These are phyloP conservation scores for Cylas formicarius DNA, from an alignment of 1,140 invertebrate genomes.

Conservation along the genomic window DNA sequence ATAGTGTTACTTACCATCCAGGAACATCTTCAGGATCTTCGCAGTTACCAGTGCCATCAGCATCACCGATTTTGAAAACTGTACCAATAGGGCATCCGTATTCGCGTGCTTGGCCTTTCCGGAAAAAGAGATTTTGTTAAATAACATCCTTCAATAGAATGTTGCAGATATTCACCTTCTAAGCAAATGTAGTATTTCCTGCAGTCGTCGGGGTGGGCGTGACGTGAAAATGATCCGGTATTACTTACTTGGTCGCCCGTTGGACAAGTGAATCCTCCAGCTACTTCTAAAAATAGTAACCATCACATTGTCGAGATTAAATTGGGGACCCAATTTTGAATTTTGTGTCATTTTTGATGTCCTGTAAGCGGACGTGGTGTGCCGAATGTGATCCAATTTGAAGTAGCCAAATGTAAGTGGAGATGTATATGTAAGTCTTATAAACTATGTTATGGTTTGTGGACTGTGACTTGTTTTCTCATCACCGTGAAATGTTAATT, in stretches of 20 bases:
- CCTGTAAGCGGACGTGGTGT: no score
- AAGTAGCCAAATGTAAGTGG: no score
- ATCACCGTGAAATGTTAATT: no score
- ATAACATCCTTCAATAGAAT: constrained; percentile 39
- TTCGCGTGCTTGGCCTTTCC: constrained; percentile 77
- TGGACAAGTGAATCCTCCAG: constrained; percentile 82
- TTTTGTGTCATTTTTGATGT: constrained; percentile 8
- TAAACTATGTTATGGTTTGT: no score
- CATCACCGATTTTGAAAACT: constrained; percentile 88
- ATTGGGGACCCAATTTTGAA: constrained; percentile 17
- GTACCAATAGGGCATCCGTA: constrained; percentile 93
- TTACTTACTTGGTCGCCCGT: constrained; percentile 69
- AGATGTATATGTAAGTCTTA: no score
- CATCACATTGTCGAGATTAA: constrained; percentile 18
- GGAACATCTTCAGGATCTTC: constrained; percentile 89
- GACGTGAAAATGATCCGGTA: constrained; percentile 84
- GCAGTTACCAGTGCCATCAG: constrained; percentile 83
- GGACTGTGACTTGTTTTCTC: no score
- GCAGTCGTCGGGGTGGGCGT: constrained; percentile 91
- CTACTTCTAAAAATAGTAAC: constrained; percentile 62
- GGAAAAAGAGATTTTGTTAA: constrained; percentile 54
- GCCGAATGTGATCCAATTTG: no score
- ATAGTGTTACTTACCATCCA: constrained; percentile 72
- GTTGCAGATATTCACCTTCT: constrained; percentile 65
- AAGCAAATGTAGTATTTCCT: constrained; percentile 92